Evolutionary conservation across 2,888 invertebrate species (phyloP).

Genomic region (Machimus atricapillus): DNA sequence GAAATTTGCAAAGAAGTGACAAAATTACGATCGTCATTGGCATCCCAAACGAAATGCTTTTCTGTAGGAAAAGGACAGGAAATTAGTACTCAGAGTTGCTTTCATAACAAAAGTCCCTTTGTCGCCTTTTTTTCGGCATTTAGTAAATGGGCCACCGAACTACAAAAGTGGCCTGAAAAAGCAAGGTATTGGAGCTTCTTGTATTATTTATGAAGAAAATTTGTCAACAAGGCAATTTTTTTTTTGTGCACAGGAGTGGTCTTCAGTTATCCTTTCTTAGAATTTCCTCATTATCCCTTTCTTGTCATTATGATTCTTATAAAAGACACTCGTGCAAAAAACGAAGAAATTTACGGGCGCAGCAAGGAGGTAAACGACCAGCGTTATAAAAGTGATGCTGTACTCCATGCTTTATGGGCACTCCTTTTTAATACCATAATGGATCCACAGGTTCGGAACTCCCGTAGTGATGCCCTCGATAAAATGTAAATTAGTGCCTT

Average conservation of each 20-base stretch:
- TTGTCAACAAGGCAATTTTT: conserved; percentile 13
- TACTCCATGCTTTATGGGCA: not conserved
- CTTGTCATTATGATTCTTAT: conserved; percentile 10
- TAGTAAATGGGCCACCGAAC: not conserved
- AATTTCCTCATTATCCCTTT: conserved; percentile 17
- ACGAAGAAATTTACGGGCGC: not conserved
- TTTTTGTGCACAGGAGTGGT: not conserved
- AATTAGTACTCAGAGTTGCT: conserved; percentile 28
- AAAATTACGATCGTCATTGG: conserved; percentile 24
- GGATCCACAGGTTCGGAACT: not conserved
- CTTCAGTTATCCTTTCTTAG: conserved; percentile 16
- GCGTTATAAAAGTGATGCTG: not conserved
- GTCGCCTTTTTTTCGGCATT: not conserved
- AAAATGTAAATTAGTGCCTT: not conserved
- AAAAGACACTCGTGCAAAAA: not conserved
- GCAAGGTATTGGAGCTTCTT: not conserved
- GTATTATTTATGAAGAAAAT: conserved; percentile 28
- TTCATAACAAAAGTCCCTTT: conserved; percentile 33
- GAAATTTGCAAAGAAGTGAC: conserved; percentile 31
- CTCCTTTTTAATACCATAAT: not conserved
- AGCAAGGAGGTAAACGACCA: not conserved
- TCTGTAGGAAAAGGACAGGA: conserved; percentile 20
- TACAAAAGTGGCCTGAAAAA: not conserved
- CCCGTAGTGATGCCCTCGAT: not conserved
- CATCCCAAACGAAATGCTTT: not conserved